Base-by-base conservation (phyloP, 2,113 vertebrate species). In the Phaethon lepturus region DNA sequence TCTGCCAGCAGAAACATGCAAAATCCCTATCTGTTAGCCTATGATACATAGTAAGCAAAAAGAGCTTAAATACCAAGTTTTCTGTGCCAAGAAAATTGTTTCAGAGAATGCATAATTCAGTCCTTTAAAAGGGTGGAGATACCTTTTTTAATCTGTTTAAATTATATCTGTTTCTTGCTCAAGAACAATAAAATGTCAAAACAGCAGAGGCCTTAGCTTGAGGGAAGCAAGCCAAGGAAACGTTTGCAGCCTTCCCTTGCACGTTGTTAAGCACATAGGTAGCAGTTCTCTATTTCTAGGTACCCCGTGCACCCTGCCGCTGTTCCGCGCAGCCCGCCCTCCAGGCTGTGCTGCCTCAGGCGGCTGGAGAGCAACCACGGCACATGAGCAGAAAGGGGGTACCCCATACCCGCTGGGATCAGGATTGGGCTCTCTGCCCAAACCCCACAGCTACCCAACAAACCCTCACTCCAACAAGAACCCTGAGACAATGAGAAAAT, bases 1-100 rank as follows among this genome's bases (percentile, higher is more conserved):
- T 97, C 87, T 95, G 52, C 80, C 85, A 92, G 78, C 29, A 93
- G 95, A 71, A 88, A 91, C 60, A 56, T 10, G 15, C 53, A 71
- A 90, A 94, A 91, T 77, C 38, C 67, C 60, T 88, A 26, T 40
- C 38, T 72, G 45, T 66, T 89, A 76, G 19, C 45, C 88, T 49
- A 8, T 20, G 38, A 90, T 19, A 80, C 0, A 66, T 15, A 45
- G 13, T 45, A 84, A 94, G 78, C 45, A 94, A 62, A 72, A 64
- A 35, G 25, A 69, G 29, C 33, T 80, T 59, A 79, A 88, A 95
- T 59, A 74, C 11, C 35, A 87, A 62, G 47, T 81, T 85, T 92
- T 75, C 53, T 42, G 18, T 91, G 79, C 79, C 52, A 78, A 91
- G 47, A 7, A 93, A 95, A 60, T 13, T 60, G 26, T 75, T 95